Evolutionary conservation across 2,888 invertebrate species (phyloP), one percentile per base, ranked within the genome.

Genomic region (Sarcophaga variegata): DNA sequence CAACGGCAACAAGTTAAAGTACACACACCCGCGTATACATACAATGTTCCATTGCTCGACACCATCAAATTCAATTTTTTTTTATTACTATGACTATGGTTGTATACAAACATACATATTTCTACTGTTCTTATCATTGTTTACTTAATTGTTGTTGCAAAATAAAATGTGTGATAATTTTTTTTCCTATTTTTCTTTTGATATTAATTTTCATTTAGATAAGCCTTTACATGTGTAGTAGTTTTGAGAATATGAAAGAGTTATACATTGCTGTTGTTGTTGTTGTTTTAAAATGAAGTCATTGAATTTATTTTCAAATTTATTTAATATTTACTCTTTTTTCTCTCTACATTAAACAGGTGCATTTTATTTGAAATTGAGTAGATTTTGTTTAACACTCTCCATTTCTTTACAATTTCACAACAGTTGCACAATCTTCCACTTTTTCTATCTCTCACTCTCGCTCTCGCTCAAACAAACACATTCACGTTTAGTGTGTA

Each of bases 261-360:
- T 67, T 54, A 54, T 49, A 22, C 22, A 37, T 37, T 37, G 37
- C 8, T 10, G 37, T 5, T 59, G 37, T 66, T 49, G 8, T 22
- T 27, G 49, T 47, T 70, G 37, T 69, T 14, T 69, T 14, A 27
- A 5, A 75, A 76, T 76, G 69, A 84, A 80, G 59, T 71, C 70
- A 81, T 76, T 76, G 14, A 81, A 81, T 20, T 69, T 27, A 67
- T 79, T 75, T 37, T 63, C 63, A 59, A 74, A 69, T 37, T 25
- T 54, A 64, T 63, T 59, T 14, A 60, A 20, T 60, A 27, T 67
- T 11, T 67, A 62, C 49, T 63, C 89, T 88, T 90, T 86, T 88
- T 88, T 88, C 89, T 79, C 84, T 88, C 83, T 60, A 83, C 86
- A n/a, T 14, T 78, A 77, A 86, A 84, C 85, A 85, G 83, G 76